Base-by-base conservation (phyloP, 2,113 vertebrate species). In the Copsychus sechellarum region DNA sequence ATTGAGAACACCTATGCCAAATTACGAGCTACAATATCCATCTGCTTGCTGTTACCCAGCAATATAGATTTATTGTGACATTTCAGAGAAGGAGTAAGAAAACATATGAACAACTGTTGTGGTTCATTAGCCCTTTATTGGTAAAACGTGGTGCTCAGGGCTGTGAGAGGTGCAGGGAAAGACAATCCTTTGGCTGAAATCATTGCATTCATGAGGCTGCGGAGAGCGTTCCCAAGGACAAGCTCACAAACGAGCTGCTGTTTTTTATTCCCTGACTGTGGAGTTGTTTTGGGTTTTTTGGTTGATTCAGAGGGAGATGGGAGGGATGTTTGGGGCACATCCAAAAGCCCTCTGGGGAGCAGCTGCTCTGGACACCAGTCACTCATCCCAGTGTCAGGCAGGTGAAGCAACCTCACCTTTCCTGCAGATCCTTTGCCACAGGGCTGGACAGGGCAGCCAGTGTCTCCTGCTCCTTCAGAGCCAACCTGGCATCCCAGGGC, bases 21-120 rank as follows among this genome's bases (percentile, higher is more conserved):
- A 96, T 95, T 60, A 60, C 18, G 26, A 69, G 91, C 90, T 81
- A 56, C 16, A 4, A 20, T 78, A 94, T 48, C 95, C 93, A 94
- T 93, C 95, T 96, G 93, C 93, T 94, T 86, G 77, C 92, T 88
- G 92, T 93, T 95, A 92, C 9, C 82, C 51, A 8, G 76, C 82
- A 74, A 90, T 90, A 90, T 90, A 94, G 93, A 90, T 94, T 96
- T 93, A 95, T 90, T 83, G 87, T 93, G 95, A 53, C 85, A 60
- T 83, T 92, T 80, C 8, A 2, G 87, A 85, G 86, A 79, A 95
- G 71, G 90, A 94, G 82, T 93, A 93, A 92, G 85, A 47, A 92
- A 90, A 73, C 92, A 90, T 94, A 83, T n/a, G 92, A 96, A 48
- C 71, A 80, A 93, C 79, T 88, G 95, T 13, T 92, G 86, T 94